Base-by-base conservation (phyloP, 2,888 invertebrate genomes). In the Aphidius colemani region DNA sequence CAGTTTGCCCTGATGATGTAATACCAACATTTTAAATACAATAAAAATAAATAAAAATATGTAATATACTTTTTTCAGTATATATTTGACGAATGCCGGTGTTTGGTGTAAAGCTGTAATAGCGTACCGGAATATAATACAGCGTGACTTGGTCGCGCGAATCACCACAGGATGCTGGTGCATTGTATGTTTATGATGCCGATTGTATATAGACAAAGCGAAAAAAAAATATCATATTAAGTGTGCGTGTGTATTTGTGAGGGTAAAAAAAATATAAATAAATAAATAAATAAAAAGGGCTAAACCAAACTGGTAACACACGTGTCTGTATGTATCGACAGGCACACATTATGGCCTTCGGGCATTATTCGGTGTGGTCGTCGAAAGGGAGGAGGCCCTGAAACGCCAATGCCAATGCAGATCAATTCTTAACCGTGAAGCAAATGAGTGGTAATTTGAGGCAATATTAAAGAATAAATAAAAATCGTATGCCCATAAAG, bases 181-280 rank as follows among this genome's bases (percentile, higher is more conserved):
- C 73, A 76, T 77, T 75, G 76, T 77, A 71, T 73, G 74, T 74
- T 75, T 75, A 75, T 74, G 75, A 75, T 66, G 71, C 61, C 59
- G 53, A 55, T 39, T 53, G 56, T 18, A 9, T 43, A 18, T 51
- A 51, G 9, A 51, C 30, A 18, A 7, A 51, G n/a, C 10, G 6
- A 39, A 10, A 40, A 7, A 53, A 41, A 10, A 10, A 48, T 48
- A 48, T 10, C 41, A 56, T 43, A 56, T 9, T 56, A 11, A 41
- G 43, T 13, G 8, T 11, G 56, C 44, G 41, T 48, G 62, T 57
- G 56, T 56, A 45, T 50, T 10, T 45, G 67, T 51, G 62, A 55
- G 60, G 57, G 64, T 30, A 67, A 46, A 53, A 59, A 53, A 48
- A 59, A 43, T 46, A 59, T 53, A 30, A 43, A 59, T n/a, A 30